phyloP scores from a whole-genome alignment of 1,140 invertebrate species.

The Bombus picipes region DNA sequence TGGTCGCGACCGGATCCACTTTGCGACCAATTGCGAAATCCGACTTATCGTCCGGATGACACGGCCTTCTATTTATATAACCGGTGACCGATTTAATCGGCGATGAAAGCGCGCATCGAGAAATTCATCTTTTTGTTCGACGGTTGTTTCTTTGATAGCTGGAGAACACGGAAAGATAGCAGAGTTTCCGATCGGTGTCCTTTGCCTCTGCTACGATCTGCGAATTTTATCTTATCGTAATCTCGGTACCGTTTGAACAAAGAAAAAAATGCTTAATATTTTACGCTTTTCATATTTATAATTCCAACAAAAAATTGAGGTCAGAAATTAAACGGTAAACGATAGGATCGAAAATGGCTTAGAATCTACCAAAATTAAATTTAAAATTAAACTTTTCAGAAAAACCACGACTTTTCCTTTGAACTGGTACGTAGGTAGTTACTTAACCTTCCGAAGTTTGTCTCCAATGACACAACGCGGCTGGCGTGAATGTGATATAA shows the following conservation, averaged over 20 bases:
- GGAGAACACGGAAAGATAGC: not conserved
- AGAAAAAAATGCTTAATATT: too few species aligned
- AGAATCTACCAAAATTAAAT: not conserved
- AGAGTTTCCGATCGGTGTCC: not conserved
- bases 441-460: not conserved
- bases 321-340: too few species aligned
- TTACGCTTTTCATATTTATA: too few species aligned
- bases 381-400: too few species aligned
- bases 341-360: too few species aligned
- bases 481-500: not conserved
- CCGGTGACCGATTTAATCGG: conserved; percentile 43
- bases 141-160: not conserved
- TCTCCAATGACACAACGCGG: not conserved
- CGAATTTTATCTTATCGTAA: too few species aligned
- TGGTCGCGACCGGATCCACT: conserved; percentile 44
- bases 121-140: not conserved
- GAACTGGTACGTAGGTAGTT: not conserved
- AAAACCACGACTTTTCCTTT: not conserved
- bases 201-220: not conserved
- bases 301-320: too few species aligned
- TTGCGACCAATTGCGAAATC: conserved; percentile 52
- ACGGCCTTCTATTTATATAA: conserved; percentile 47
- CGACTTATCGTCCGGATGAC: conserved; percentile 36
- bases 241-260: too few species aligned
- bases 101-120: conserved; percentile 31